Conservation (phyloP, 2,888 invertebrate genomes). For the Drosophila neotestacea region DNA sequence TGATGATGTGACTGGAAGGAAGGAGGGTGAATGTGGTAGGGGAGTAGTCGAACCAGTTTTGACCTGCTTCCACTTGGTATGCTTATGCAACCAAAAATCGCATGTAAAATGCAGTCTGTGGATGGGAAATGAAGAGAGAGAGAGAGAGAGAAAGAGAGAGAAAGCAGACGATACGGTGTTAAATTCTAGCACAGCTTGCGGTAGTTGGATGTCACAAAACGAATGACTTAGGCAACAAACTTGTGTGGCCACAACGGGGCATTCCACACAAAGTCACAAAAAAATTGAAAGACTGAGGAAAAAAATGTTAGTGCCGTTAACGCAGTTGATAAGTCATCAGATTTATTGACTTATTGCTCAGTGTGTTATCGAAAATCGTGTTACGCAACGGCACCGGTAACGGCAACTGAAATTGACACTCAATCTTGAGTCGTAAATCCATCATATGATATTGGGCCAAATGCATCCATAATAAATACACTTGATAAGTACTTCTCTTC, state of each 20-base stretch:
- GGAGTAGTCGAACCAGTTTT: slow-evolving; percentile 35
- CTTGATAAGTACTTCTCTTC: background rate
- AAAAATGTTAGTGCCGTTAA: background rate
- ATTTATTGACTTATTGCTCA: slow-evolving; percentile 36
- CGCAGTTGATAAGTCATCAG: slow-evolving; percentile 25
- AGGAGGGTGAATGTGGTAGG: background rate
- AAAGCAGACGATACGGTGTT: slow-evolving; percentile 24
- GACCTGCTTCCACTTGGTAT: slow-evolving; percentile 16
- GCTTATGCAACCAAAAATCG: slow-evolving; percentile 42
- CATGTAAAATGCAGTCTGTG: slow-evolving; percentile 42
- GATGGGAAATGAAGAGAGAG: slow-evolving; percentile 1
- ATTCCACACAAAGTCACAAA: slow-evolving; percentile 10
- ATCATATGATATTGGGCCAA: slow-evolving; percentile 24
- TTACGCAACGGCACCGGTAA: slow-evolving; percentile 34
- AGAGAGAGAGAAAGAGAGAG: slow-evolving; percentile 8
- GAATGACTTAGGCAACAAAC: slow-evolving; percentile 67
- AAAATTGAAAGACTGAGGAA: background rate
- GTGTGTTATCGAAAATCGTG: slow-evolving; percentile 31
- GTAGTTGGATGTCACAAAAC: slow-evolving; percentile 75
- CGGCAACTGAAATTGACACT: slow-evolving; percentile 22
- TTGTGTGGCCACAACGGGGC: slow-evolving; percentile 41
- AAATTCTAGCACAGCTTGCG: slow-evolving; percentile 75
- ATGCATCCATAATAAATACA: slow-evolving; percentile 12
- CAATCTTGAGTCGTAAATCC: slow-evolving; percentile 24
- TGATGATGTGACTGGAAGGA: slow-evolving; percentile 15